Conservation (phyloP, 1,140 invertebrate species). For the Meloidogyne exigua region DNA sequence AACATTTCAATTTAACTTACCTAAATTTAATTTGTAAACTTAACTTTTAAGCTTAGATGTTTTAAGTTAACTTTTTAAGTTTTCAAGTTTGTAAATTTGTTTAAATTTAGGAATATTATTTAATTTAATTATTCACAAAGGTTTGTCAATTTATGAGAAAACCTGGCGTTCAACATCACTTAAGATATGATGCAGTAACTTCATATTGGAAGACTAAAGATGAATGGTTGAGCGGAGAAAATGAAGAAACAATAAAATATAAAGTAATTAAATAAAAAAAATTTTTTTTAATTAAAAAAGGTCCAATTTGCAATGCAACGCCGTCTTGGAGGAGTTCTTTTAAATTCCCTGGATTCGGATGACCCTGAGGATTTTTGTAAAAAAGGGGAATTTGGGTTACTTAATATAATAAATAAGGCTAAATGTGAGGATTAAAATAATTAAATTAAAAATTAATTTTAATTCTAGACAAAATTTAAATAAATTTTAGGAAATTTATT, state of each 20-base stretch:
- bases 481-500: no score
- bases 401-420: conserved; percentile 10
- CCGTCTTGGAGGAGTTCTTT: conserved; percentile 15
- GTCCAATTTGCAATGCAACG: conserved; percentile 19
- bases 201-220: conserved; percentile 22
- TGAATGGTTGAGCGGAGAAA: conserved; percentile 24
- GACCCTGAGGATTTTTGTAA: conserved; percentile 18
- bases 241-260: conserved; percentile 19
- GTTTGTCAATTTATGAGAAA: conserved; percentile 17
- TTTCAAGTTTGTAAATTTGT: no score
- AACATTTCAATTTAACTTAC: no score
- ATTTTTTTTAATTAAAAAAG: conserved; percentile 3
- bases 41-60: no score
- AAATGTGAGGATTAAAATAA: conserved; percentile 5
- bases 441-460: neutral
- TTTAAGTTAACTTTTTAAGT: no score
- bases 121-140: neutral
- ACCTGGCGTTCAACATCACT: neutral
- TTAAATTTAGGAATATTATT: neutral
- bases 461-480: neutral
- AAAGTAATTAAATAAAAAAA: neutral
- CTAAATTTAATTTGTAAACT: no score
- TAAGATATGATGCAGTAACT: conserved; percentile 7
- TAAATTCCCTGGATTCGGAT: conserved; percentile 13
- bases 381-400: conserved; percentile 13